These are phyloP conservation scores for Kryphioiulus occultus DNA, from an alignment of 2,888 invertebrate genomes.

Conservation along the genomic window DNA sequence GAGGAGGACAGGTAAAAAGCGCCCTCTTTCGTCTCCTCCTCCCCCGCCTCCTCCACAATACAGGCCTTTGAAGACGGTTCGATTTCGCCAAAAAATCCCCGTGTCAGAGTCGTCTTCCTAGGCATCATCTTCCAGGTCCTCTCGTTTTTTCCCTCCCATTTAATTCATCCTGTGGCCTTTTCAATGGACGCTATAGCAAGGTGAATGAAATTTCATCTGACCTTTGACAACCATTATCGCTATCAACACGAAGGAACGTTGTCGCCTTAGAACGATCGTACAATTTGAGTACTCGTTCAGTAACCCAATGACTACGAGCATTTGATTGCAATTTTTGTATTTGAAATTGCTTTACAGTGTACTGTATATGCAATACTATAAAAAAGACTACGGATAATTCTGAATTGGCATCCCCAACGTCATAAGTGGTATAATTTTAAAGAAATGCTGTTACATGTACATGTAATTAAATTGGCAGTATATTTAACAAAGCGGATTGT, in stretches of 20 bases:
- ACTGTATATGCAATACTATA: no score
- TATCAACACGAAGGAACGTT: background rate
- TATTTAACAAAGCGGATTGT: no score
- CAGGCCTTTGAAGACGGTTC: background rate
- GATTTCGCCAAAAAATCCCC: background rate
- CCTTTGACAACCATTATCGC: background rate
- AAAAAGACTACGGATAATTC: no score
- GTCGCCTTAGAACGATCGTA: background rate
- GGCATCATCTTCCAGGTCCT: background rate
- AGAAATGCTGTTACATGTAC: no score
- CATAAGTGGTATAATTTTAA: no score
- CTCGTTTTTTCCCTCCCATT: background rate
- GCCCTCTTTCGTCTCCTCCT: background rate
- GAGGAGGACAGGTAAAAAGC: slow-evolving; percentile 12
- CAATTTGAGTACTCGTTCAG: background rate
- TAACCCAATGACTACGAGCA: no score
- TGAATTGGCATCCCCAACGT: no score
- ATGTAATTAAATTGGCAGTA: no score
- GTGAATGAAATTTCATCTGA: slow-evolving; percentile 29
- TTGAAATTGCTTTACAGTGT: no score
- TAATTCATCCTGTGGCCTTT: background rate
- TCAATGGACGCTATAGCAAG: background rate
- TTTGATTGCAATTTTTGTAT: no score
- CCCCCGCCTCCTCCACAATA: slow-evolving; percentile 28
- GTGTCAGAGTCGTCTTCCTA: background rate